A percentile compares a stretch with the other conserved stretches of the same genome.
phyloP scores from a whole-genome alignment of 1,140 invertebrate species.

The Brachionus rubens region DNA sequence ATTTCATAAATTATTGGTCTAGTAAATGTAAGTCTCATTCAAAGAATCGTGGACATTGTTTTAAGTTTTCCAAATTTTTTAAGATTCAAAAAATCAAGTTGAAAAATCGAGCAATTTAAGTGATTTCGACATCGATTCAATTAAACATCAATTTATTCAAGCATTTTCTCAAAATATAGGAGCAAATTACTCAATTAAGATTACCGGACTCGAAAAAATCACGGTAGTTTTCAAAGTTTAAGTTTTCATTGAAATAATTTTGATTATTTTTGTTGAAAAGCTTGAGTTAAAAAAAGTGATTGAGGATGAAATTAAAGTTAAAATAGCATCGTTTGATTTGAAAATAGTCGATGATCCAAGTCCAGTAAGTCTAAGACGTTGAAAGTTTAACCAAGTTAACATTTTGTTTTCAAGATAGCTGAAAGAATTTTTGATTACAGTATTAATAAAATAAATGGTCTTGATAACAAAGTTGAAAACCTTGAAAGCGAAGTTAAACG shows the following conservation, averaged over 20 bases:
- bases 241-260: not conserved
- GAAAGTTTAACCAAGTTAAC: not conserved
- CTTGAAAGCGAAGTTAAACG: not conserved
- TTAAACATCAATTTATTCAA: too few relatives aligned
- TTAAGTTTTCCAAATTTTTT: not conserved
- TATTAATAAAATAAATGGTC: not conserved
- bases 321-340: not conserved
- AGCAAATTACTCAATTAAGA: not conserved
- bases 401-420: not conserved
- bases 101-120: too few relatives aligned
- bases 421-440: constrained; percentile 11
- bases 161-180: too few relatives aligned
- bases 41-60: too few relatives aligned
- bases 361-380: not conserved
- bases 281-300: constrained; percentile 6
- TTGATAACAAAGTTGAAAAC: not conserved
- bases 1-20: constrained; percentile 13
- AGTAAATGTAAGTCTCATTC: not conserved
- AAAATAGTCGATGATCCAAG: not conserved
- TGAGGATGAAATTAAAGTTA: constrained; percentile 14
- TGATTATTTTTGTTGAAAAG: not conserved
- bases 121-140: too few relatives aligned
- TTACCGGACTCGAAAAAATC: not conserved
- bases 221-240: not conserved
- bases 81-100: not conserved